phyloP scores from a whole-genome alignment of 2,888 invertebrate genomes.

The Drosophila acutilabella region DNA sequence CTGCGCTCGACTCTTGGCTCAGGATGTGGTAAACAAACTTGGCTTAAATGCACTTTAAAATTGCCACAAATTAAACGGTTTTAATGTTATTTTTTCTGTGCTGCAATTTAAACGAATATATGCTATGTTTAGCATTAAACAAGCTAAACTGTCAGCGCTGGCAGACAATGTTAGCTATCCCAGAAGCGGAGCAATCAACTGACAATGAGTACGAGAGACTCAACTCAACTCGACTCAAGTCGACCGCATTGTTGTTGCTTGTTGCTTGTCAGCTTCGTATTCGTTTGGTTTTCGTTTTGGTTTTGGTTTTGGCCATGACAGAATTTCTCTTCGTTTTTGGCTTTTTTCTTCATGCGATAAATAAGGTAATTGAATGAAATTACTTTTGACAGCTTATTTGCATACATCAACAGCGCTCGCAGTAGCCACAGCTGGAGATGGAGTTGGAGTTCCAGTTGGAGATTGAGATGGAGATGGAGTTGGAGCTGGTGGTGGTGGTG shows the following conservation, averaged over 20 bases:
- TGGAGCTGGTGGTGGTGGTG: slow-evolving; percentile 7
- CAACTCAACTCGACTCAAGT: slow-evolving; percentile 4
- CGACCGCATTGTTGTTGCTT: slow-evolving; percentile 46
- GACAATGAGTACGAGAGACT: slow-evolving; percentile 28
- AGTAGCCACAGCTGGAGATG: slow-evolving; percentile 36
- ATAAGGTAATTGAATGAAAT: slow-evolving; percentile 81
- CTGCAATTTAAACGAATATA: background rate
- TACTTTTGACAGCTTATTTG: slow-evolving; percentile 81
- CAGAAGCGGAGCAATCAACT: slow-evolving; percentile 63
- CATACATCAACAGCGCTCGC: slow-evolving; percentile 72
- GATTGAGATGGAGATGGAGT: slow-evolving; percentile 14
- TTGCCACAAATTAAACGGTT: too few species aligned
- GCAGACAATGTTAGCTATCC: slow-evolving; percentile 34
- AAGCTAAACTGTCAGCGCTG: slow-evolving; percentile 24
- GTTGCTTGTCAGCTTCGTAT: slow-evolving; percentile 17
- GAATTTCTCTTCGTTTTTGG: slow-evolving; percentile 65
- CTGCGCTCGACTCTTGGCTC: slow-evolving; percentile 19
- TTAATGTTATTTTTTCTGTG: too few species aligned
- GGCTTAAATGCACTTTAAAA: too few species aligned
- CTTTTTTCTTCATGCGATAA: slow-evolving; percentile 61
- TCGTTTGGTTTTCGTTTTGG: slow-evolving; percentile 17
- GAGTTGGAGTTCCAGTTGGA: slow-evolving; percentile 19
- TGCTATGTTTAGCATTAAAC: background rate
- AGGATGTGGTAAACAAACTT: slow-evolving; percentile 44
- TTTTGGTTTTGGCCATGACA: slow-evolving; percentile 65